Conservation (phyloP, 2,797 vertebrate genomes). For the Oreortyx pictus region DNA sequence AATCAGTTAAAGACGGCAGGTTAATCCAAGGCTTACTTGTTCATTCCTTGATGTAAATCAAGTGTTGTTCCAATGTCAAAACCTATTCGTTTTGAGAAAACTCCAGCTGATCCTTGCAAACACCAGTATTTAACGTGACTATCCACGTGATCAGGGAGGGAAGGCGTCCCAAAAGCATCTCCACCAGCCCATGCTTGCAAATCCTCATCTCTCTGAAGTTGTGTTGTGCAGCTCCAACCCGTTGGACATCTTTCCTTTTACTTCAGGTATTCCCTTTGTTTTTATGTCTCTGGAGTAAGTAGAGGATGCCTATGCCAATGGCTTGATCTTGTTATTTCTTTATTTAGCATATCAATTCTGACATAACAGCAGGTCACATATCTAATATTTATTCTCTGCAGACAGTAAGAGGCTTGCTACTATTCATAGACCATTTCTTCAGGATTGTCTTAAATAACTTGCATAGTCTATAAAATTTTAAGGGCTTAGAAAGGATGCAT, state of each 20-base stretch:
- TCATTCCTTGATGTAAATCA: neutral
- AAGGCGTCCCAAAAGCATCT: neutral
- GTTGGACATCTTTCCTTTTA: neutral
- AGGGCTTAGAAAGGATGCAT: neutral
- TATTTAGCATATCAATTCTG: neutral
- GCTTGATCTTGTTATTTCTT: neutral
- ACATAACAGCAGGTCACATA: neutral
- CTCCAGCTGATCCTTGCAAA: neutral
- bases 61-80: neutral
- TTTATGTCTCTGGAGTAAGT: neutral
- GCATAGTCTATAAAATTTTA: slow-evolving; percentile 32
- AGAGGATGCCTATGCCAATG: neutral
- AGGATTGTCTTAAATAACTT: slow-evolving; percentile 50
- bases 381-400: slow-evolving; percentile 49
- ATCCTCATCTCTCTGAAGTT: neutral
- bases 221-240: neutral
- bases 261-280: neutral
- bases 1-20: fast-evolving
- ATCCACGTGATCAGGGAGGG: neutral
- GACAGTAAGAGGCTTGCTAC: neutral
- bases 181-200: neutral
- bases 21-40: neutral
- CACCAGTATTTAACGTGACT: fast-evolving
- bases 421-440: slow-evolving; percentile 20
- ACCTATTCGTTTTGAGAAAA: neutral